These are phyloP conservation scores for Adelges cooleyi DNA, from an alignment of 1,140 invertebrate species.

Conservation along the genomic window DNA sequence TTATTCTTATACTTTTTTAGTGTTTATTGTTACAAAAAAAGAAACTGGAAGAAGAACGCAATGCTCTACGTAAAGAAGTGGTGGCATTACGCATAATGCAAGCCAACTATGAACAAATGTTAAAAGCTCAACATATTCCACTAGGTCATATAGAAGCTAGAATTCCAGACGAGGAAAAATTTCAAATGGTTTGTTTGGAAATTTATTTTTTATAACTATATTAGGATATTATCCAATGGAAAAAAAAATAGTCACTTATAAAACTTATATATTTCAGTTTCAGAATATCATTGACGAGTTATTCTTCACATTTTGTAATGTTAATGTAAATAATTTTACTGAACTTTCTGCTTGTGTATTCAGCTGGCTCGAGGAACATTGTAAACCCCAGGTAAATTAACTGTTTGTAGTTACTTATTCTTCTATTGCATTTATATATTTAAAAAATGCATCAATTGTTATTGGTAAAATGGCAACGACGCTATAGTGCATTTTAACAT, in stretches of 20 bases:
- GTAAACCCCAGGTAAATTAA: constrained; percentile 65
- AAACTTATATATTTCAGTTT: constrained; percentile 68
- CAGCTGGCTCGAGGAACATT: constrained; percentile 92
- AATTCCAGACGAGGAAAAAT: constrained; percentile 88
- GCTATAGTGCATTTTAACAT: too few species aligned
- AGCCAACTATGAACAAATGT: constrained; percentile 89
- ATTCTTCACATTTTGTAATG: constrained; percentile 77
- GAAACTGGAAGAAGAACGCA: constrained; percentile 84
- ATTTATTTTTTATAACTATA: constrained; percentile 13
- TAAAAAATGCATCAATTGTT: too few species aligned
- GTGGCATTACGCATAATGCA: constrained; percentile 85
- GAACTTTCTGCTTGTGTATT: constrained; percentile 88
- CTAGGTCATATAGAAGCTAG: constrained; percentile 73
- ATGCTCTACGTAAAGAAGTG: constrained; percentile 87
- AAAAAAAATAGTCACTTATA: too few species aligned
- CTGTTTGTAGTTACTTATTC: too few species aligned
- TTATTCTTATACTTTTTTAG: constrained; percentile 43
- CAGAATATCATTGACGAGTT: constrained; percentile 88
- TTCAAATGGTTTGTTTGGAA: constrained; percentile 70
- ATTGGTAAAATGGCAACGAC: too few species aligned
- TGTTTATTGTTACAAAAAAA: constrained; percentile 83
- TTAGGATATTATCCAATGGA: constrained; percentile 14
- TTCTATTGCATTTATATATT: too few species aligned
- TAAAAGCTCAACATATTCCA: constrained; percentile 88
- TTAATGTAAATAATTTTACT: constrained; percentile 82